Base-by-base conservation (phyloP, 1,140 invertebrate genomes). In the Zaprionus nigranus region DNA sequence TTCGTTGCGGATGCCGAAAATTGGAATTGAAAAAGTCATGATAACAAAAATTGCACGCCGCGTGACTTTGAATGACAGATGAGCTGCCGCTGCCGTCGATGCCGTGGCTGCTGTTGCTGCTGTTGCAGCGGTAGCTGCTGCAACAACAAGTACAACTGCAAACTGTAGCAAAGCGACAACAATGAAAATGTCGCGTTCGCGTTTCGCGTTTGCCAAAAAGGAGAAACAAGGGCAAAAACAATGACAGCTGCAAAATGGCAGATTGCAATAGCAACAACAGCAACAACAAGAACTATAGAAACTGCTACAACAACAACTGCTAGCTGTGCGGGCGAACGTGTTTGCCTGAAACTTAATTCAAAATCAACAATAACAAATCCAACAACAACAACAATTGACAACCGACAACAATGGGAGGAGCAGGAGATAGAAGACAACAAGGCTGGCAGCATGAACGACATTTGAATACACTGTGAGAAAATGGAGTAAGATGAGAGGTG, bases 41-140 rank as follows among this genome's bases (percentile, higher is more conserved):
- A 82, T 76, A 82, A 86, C 83, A 65, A 80, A 86, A 80, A 87
- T 82, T 87, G 83, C 83, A 86, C 59, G 83, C 84, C 67, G 51
- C 65, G 58, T 88, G 84, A 90, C 84, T 88, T 88, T 88, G 84
- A 88, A 88, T 88, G 84, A 88, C 84, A 88, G 85, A 88, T 88
- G 84, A 87, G 84, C 67, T 81, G 78, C 63, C 22, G 59, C 51
- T 36, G 65, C 36, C 40, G 40, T 43, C 36, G 43, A 26, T 34
- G 72, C 40, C 26, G 65, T 59, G 62, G 77, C 67, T 17, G 17
- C 20, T 20, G 20, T 20, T 20, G 20, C 20, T 34, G 30, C 30
- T 34, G 30, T 53, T 28, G 26, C 26, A 34, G 34, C 34, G 58
- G 49, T 60, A 66, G 49, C 49, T 75, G 64, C 69, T 58, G 34